Evolutionary conservation across 2,888 invertebrate species (phyloP), one percentile per base, ranked within the genome.

Genomic region (Scrobipalpa atriplicella): DNA sequence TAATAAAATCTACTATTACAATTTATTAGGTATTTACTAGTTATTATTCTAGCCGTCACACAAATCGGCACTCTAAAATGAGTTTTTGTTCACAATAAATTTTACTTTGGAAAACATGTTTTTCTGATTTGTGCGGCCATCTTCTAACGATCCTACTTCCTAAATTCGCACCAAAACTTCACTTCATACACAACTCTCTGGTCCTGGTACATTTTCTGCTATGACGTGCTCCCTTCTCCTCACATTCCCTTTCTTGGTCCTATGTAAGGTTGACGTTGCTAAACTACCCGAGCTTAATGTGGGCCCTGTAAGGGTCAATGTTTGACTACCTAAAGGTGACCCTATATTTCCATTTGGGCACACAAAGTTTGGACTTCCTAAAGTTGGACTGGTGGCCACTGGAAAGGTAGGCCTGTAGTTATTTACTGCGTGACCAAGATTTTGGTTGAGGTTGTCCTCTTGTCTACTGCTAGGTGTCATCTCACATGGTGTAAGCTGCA

Each of bases 171-270:
- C 67, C 58, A 70, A 68, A 68, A 18, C 29, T 58, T 38, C 69
- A 61, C 61, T 79, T 85, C 78, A 97, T 83, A 97, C 97, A 92
- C 97, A 97, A 92, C 97, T 97, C 86, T 97, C 97, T 54, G 97
- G 97, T 69, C 97, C 97, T 39, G 97, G 97, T 85, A 97, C 94
- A 75, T 96, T 95, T 84, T 97, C 97, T 64, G 97, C 96, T 78
- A 97, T 94, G 68, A 97, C 96, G 80, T 96, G 96, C 85, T 96
- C 96, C 89, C 95, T 94, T 85, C 95, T 93, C 76, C 94, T 77
- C 3, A 85, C 84, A 67, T 89, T 89, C 1, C 84, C 83, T 90
- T 85, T 94, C 91, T 87, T 94, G 84, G 83, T 93, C 83, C 90
- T 85, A 71, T 85, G 93, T 71, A 92, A 77, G 61, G 89, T 93